Evolutionary conservation across 53 echinoderm and acorn worm genomes (phyloP).

Genomic region (Holothuria leucospilota): DNA sequence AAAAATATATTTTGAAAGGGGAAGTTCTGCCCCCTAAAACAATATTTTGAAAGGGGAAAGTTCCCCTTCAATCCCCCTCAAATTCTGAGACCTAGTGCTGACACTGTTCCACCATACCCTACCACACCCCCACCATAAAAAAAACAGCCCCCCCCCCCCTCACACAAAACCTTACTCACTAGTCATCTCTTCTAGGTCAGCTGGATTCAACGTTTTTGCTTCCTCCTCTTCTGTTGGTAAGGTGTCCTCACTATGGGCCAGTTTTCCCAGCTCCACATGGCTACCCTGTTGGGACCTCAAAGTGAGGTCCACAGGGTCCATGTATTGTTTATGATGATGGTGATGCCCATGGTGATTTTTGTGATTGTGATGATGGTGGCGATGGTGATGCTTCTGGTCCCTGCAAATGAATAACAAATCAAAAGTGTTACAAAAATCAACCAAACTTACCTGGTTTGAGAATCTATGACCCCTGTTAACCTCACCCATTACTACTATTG

Average conservation of each 20-base stretch:
- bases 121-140: no score
- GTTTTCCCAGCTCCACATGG: slow-evolving; percentile 70
- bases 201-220: slow-evolving; percentile 74
- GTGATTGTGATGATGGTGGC: slow-evolving; percentile 61
- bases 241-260: slow-evolving; percentile 54
- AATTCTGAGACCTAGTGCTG: no score
- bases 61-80: no score
- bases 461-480: no score
- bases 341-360: slow-evolving; percentile 77
- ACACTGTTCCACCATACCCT: no score
- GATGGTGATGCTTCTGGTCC: background rate
- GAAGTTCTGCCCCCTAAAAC: no score
- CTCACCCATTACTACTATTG: no score
- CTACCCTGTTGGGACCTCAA: slow-evolving; percentile 79
- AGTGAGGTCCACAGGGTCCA: slow-evolving; percentile 56
- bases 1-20: no score
- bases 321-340: slow-evolving; percentile 71
- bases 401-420: background rate
- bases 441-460: no score
- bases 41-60: no score
- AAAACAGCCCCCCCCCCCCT: no score
- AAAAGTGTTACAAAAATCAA: background rate
- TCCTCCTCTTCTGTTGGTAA: slow-evolving; percentile 82
- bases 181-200: slow-evolving; percentile 86
- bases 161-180: slow-evolving; percentile 55